Percentiles rank a stretch among this genome's conserved stretches.
phyloP scores from a whole-genome alignment of 2,113 vertebrate species.

The Nothocercus julius region DNA sequence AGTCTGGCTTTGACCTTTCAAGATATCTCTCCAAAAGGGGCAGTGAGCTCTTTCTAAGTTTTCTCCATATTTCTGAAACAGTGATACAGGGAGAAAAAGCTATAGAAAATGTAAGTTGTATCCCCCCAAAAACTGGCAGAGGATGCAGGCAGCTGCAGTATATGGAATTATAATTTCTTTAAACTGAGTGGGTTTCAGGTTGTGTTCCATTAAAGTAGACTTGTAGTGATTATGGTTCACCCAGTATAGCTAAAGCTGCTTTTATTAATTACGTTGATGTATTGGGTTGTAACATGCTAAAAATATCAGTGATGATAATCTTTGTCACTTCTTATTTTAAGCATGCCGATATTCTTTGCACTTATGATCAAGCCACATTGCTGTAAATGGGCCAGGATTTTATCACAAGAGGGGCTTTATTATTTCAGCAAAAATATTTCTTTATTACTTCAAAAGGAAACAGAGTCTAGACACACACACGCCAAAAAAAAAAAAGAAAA shows the following conservation, averaged over 20 bases:
- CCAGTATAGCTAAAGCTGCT: slow-evolving; percentile 12
- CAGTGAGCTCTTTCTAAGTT: background rate
- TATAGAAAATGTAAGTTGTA: background rate
- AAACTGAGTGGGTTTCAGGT: background rate
- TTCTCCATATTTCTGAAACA: background rate
- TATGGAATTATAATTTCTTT: background rate
- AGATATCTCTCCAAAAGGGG: background rate
- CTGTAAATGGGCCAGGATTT: background rate
- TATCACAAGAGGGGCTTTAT: background rate
- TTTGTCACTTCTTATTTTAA: slow-evolving; percentile 25
- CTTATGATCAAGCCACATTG: accelerated
- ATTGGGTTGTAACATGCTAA: slow-evolving; percentile 21
- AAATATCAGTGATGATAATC: slow-evolving; percentile 44
- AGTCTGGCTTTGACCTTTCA: background rate
- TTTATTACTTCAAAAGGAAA: slow-evolving; percentile 61
- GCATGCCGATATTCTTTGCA: background rate
- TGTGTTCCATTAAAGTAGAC: background rate
- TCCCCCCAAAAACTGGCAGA: background rate
- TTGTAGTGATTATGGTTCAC: slow-evolving; percentile 17
- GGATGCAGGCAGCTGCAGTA: background rate
- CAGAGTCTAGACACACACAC: background rate
- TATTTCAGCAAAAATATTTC: slow-evolving; percentile 40
- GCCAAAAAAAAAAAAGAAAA: background rate
- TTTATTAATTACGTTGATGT: slow-evolving; percentile 46
- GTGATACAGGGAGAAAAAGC: background rate